Evolutionary conservation across 2,113 vertebrate species (phyloP).

Genomic region (Alectura lathami): DNA sequence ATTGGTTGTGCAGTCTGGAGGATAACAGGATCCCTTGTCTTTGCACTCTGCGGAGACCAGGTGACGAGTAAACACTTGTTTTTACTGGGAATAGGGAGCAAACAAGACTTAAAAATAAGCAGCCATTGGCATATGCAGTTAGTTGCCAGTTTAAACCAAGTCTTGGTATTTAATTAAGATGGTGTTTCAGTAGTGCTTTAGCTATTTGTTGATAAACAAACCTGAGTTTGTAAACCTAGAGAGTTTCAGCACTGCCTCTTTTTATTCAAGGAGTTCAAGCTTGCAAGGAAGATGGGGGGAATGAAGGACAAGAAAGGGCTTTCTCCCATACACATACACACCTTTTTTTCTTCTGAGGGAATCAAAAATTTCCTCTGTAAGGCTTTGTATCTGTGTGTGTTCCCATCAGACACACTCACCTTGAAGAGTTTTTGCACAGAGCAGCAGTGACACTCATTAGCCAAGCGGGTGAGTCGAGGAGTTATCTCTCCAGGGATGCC

Average conservation of each 20-base stretch:
- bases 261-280: neutral
- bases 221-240: neutral
- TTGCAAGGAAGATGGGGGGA: neutral
- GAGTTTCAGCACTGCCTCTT: neutral
- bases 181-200: slow-evolving; percentile 36
- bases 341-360: neutral
- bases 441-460: slow-evolving; percentile 35
- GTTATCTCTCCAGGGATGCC: neutral
- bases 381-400: neutral
- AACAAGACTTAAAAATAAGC: slow-evolving; percentile 28
- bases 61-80: slow-evolving; percentile 26
- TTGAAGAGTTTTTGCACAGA: slow-evolving; percentile 6
- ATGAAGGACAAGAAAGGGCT: neutral
- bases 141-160: slow-evolving; percentile 51
- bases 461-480: neutral
- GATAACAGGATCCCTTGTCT: neutral
- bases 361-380: neutral
- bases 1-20: neutral
- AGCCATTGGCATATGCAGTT: slow-evolving; percentile 35
- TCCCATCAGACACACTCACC: neutral
- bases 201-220: slow-evolving; percentile 32
- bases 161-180: slow-evolving; percentile 55
- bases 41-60: neutral
- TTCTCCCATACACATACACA: neutral
- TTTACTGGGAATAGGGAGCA: slow-evolving; percentile 15